These are phyloP conservation scores for Bombyx huttoni DNA, from an alignment of 2,888 invertebrate species.

Conservation along the genomic window DNA sequence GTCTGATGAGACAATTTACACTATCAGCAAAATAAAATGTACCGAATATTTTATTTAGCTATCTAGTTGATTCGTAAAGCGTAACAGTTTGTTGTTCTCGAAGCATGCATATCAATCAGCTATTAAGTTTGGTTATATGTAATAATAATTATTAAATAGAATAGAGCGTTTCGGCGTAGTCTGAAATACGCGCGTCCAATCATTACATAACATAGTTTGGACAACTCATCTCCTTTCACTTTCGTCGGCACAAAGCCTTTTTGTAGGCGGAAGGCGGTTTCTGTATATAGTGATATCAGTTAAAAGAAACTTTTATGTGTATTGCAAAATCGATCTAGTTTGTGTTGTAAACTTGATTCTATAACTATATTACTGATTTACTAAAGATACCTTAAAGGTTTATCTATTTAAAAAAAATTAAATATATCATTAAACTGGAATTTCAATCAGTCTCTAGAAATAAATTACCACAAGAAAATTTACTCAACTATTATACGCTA, in stretches of 20 bases:
- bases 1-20: too few relatives aligned
- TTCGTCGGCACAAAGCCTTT: constrained; percentile 18
- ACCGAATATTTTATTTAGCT: too few relatives aligned
- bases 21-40: too few relatives aligned
- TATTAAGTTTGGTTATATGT: background rate
- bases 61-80: background rate
- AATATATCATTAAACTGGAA: too few relatives aligned
- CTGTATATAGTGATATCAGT: background rate
- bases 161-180: background rate
- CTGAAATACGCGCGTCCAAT: background rate
- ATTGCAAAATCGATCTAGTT: too few relatives aligned
- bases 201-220: constrained; percentile 24
- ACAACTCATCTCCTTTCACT: constrained; percentile 32
- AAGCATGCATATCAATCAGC: background rate
- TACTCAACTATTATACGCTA: too few relatives aligned
- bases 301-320: background rate
- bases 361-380: too few relatives aligned
- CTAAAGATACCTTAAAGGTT: too few relatives aligned
- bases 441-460: too few relatives aligned
- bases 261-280: constrained; percentile 3
- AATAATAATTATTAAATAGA: background rate
- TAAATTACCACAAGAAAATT: too few relatives aligned
- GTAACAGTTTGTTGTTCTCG: background rate
- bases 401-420: too few relatives aligned
- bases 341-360: too few relatives aligned